Evolutionary conservation across 2,888 invertebrate species (phyloP), one percentile per base, ranked within the genome.

Genomic region (Lymantria dispar): DNA sequence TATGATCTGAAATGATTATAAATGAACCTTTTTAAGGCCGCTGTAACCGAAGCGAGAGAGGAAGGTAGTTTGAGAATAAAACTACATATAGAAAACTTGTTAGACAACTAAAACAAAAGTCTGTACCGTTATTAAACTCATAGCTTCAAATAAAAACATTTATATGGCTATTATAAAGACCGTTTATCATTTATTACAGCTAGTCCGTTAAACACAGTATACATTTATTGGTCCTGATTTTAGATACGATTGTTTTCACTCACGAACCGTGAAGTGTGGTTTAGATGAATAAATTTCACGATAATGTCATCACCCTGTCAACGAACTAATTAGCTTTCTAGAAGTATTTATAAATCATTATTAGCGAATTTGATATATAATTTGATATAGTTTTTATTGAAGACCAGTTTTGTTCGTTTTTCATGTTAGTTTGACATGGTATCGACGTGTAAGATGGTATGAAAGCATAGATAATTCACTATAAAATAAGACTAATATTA

Each of bases 251-350:
- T 67, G 64, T 67, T 64, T 67, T 47, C 40, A 37, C 31, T 40
- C 48, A 49, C 45, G 50, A 61, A 64, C 56, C 68, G 46, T 58
- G 57, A 54, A 57, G 48, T 56, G 48, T 49, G 56, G 53, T 56
- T 56, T 50, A 60, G 51, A 59, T 63, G 56, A 60, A 70, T 64
- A 65, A 60, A 64, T 66, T 61, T 60, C 31, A 41, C 50, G 70
- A 76, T 76, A 74, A 55, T 71, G 76, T 76, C 75, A 58, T 65
- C 70, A 47, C 54, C 40, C 54, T 56, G 62, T 63, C 59, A 38
- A 56, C 55, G 30, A 47, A 9, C 47, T 56, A 54, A 56, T 66
- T 69, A 58, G 52, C 59, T 66, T 66, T 68, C 56, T 57, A 50
- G 51, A 14, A 7, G 15, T 39, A 43, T 41, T n/a, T 37, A 3